Percentiles rank a stretch among this genome's conserved stretches.
Evolutionary conservation across 2,888 invertebrate species (phyloP).

Genomic region (Dione juno): DNA sequence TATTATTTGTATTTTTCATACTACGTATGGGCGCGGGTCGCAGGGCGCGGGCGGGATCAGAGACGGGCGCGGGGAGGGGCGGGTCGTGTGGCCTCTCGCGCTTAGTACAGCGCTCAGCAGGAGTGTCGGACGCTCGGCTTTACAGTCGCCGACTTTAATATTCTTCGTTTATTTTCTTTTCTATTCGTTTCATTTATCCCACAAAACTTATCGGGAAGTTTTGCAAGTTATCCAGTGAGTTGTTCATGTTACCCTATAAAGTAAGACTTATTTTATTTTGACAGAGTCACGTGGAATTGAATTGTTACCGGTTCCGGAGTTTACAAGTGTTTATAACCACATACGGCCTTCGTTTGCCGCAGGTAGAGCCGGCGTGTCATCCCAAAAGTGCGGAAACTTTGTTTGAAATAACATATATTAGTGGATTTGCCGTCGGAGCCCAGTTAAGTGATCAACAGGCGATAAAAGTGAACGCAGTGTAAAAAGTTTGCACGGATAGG

Average conservation of each 20-base stretch:
- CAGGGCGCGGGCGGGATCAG: constrained; percentile 66
- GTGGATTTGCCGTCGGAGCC: constrained; percentile 46
- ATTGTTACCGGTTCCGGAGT: constrained; percentile 81
- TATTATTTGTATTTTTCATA: constrained; percentile 66
- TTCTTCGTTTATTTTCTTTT: constrained; percentile 84
- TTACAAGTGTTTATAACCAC: constrained; percentile 78
- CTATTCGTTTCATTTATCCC: constrained; percentile 81
- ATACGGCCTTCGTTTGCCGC: constrained; percentile 75
- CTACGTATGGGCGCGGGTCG: constrained; percentile 69
- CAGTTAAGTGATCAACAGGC: constrained; percentile 55
- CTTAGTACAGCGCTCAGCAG: constrained; percentile 83
- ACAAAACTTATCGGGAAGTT: constrained; percentile 67
- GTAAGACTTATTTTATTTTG: constrained; percentile 68
- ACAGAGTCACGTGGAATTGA: constrained; percentile 78
- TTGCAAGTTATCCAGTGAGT: constrained; percentile 61
- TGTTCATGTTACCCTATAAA: constrained; percentile 61
- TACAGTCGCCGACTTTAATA: constrained; percentile 78
- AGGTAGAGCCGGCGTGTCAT: constrained; percentile 75
- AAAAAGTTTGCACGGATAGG: constrained; percentile 60
- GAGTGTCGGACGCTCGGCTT: constrained; percentile 83
- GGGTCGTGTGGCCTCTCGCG: constrained; percentile 77
- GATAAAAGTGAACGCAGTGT: constrained; percentile 48
- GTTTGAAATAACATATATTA: constrained; percentile 43
- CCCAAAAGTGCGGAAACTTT: constrained; percentile 58
- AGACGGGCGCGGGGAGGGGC: constrained; percentile 65